Conservation (phyloP, 2,797 vertebrate species). For the Astyanax mexicanus region DNA sequence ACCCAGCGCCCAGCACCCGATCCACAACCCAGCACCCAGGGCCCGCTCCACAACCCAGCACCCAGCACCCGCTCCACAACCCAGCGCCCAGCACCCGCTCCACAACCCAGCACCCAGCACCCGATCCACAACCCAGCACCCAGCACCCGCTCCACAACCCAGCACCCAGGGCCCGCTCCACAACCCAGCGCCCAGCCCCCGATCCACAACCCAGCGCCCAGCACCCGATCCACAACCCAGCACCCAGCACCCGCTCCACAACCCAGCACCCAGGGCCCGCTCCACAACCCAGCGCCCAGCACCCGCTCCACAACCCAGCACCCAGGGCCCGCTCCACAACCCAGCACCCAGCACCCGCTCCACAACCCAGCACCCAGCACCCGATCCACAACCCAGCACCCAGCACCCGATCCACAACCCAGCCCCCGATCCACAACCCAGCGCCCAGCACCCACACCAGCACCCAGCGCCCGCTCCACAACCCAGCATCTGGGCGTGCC, state of each 20-base stretch:
- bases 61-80: conserved; percentile 33
- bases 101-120: conserved; percentile 53
- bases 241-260: conserved; percentile 64
- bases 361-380: conserved; percentile 54
- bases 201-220: conserved; percentile 45
- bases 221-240: conserved; percentile 59
- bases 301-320: conserved; percentile 42
- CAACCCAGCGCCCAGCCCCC: conserved; percentile 33
- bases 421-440: conserved; percentile 59
- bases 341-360: conserved; percentile 60
- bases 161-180: too few species aligned
- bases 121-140: conserved; percentile 44
- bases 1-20: conserved; percentile 56
- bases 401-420: conserved; percentile 38
- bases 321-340: conserved; percentile 50
- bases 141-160: conserved; percentile 58
- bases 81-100: conserved; percentile 31
- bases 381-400: too few species aligned
- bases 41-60: conserved; percentile 58
- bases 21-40: conserved; percentile 58
- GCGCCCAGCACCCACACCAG: conserved; percentile 58
- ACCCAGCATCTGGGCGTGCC: conserved; percentile 61
- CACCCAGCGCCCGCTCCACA: conserved; percentile 61
- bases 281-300: too few species aligned
- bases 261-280: conserved; percentile 29